These are phyloP conservation scores for Bursaphelenchus okinawaensis DNA, from an alignment of 2,888 invertebrate genomes.

Conservation along the genomic window DNA sequence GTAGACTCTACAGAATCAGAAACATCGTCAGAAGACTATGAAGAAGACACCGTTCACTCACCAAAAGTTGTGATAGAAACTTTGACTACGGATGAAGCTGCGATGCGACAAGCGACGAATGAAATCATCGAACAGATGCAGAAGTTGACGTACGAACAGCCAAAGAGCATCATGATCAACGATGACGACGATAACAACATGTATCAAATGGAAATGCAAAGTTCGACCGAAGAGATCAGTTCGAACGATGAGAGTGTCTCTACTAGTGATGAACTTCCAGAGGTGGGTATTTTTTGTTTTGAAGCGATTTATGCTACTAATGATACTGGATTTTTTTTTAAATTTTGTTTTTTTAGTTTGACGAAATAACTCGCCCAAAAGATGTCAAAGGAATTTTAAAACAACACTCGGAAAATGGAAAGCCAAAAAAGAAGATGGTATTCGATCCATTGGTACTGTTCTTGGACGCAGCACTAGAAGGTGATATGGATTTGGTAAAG, in stretches of 20 bases:
- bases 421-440: constrained; percentile 71
- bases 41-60: background rate
- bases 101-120: constrained; percentile 4
- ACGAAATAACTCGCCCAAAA: constrained; percentile 7
- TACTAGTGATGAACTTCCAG: constrained; percentile 4
- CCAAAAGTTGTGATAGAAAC: background rate
- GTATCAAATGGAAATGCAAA: constrained; percentile 1
- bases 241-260: constrained; percentile 9
- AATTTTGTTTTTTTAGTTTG: constrained; percentile 8
- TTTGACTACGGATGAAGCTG: background rate
- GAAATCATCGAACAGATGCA: constrained; percentile 7
- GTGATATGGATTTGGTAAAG: constrained; percentile 90
- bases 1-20: background rate
- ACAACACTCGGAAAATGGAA: background rate
- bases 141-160: background rate
- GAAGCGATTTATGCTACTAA: no score
- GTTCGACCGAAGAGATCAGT: constrained; percentile 6
- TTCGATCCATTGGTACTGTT: constrained; percentile 93
- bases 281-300: constrained; percentile 7
- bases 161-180: background rate
- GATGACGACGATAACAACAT: constrained; percentile 9
- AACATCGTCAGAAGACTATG: background rate
- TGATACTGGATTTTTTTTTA: background rate
- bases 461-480: constrained; percentile 92
- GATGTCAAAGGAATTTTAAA: background rate